A percentile compares a stretch with the other conserved stretches of the same genome.
phyloP scores from a whole-genome alignment of 2,113 vertebrate species.

The Psammodynastes pulverulentus region DNA sequence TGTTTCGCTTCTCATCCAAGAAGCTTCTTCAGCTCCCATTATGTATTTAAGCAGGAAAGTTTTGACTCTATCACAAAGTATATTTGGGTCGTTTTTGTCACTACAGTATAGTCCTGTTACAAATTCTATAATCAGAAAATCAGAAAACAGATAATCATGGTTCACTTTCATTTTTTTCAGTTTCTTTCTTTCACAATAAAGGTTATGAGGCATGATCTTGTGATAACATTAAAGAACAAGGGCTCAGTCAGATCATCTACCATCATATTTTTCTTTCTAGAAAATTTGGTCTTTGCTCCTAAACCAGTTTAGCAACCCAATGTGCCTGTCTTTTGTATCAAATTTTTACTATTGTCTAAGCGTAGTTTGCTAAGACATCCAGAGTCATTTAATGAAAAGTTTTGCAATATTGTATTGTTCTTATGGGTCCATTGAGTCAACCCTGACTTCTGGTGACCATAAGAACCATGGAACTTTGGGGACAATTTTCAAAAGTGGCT shows the following conservation, averaged over 20 bases:
- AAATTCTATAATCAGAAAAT: not conserved
- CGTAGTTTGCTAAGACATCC: not conserved
- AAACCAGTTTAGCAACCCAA: not conserved
- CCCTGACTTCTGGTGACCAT: not conserved
- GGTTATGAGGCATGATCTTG: not conserved
- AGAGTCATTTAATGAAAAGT: not conserved
- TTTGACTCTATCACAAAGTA: not conserved
- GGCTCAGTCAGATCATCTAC: not conserved
- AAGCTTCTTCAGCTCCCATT: not conserved
- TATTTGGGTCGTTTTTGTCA: not conserved
- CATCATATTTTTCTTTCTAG: not conserved
- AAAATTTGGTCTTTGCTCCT: not conserved
- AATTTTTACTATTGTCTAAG: not conserved
- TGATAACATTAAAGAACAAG: not conserved
- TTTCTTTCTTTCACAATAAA: not conserved
- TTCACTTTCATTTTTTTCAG: not conserved
- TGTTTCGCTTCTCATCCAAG: no score
- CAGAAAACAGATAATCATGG: not conserved
- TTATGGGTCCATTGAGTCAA: not conserved
- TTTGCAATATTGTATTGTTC: not conserved
- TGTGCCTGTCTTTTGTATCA: not conserved
- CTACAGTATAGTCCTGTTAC: not conserved
- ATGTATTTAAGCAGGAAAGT: not conserved
- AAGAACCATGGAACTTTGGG: not conserved
- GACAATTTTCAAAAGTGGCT: not conserved